Conservation (phyloP, 2,888 invertebrate species). For the Lasioglossum malachurum region DNA sequence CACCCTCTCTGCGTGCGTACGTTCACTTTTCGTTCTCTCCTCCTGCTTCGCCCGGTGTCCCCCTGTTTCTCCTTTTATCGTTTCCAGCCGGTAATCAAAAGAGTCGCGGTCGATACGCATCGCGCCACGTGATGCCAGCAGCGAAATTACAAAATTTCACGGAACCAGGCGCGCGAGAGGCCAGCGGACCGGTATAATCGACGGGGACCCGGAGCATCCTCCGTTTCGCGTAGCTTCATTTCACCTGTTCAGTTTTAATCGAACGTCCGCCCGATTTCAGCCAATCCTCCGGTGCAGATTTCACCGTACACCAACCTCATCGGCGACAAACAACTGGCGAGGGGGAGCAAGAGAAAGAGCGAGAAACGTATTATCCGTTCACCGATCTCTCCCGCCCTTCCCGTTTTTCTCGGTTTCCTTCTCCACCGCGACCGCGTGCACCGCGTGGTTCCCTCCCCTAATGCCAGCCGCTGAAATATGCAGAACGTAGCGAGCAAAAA, state of each 20-base stretch:
- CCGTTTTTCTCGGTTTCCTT: neutral
- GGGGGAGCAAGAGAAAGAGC: neutral
- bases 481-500: constrained; percentile 1
- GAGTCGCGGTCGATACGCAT: constrained; percentile 45
- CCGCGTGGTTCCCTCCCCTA: neutral
- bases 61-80: neutral
- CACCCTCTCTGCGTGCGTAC: constrained; percentile 11
- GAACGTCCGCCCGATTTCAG: constrained; percentile 1
- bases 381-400: neutral
- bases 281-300: neutral
- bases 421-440: neutral
- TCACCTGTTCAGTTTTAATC: constrained; percentile 45
- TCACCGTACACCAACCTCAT: neutral
- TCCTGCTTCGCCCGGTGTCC: too few species aligned
- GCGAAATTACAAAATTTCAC: constrained; percentile 50
- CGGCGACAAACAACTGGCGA: neutral
- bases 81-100: constrained; percentile 34
- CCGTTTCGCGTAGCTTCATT: neutral
- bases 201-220: neutral
- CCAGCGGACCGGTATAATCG: constrained; percentile 9
- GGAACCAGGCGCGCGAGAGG: neutral
- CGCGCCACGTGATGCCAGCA: constrained; percentile 40
- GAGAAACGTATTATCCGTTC: neutral
- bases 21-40: constrained; percentile 8
- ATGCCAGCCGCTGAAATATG: constrained; percentile 16